Conservation (phyloP, 1,140 invertebrate genomes). For the Hycleus cichorii region DNA sequence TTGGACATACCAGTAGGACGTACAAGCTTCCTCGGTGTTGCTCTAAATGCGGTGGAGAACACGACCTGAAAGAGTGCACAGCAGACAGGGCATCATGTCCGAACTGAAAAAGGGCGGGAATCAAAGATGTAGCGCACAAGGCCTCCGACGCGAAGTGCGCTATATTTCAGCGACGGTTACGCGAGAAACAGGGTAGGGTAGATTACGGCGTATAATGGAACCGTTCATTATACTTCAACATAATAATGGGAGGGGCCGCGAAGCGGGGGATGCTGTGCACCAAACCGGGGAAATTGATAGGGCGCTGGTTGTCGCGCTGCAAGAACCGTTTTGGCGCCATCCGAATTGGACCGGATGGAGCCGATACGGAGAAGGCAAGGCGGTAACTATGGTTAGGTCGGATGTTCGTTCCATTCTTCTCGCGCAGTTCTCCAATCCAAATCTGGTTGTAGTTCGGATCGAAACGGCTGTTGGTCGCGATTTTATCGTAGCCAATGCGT, state of each 20-base stretch:
- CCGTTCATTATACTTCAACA: not conserved
- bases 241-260: conserved; percentile 1
- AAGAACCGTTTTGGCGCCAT: not conserved
- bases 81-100: not conserved
- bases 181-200: not conserved
- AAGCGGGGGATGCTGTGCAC: not conserved
- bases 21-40: not conserved
- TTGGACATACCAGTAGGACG: not conserved
- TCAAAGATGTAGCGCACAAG: not conserved
- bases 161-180: not conserved
- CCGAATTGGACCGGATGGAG: not conserved
- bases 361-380: not conserved
- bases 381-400: not conserved
- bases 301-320: not conserved
- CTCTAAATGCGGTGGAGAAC: not conserved
- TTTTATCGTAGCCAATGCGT: not conserved
- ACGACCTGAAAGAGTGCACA: not conserved
- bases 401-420: not conserved
- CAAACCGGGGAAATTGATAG: not conserved
- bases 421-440: not conserved
- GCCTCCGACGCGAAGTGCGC: not conserved
- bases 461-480: not conserved
- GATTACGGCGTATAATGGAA: not conserved
- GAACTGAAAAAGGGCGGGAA: not conserved
- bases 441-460: not conserved